Percentiles rank a stretch among this genome's conserved stretches.
These are phyloP conservation scores for Ectemnius continuus DNA, from an alignment of 2,888 invertebrate species.

Conservation along the genomic window DNA sequence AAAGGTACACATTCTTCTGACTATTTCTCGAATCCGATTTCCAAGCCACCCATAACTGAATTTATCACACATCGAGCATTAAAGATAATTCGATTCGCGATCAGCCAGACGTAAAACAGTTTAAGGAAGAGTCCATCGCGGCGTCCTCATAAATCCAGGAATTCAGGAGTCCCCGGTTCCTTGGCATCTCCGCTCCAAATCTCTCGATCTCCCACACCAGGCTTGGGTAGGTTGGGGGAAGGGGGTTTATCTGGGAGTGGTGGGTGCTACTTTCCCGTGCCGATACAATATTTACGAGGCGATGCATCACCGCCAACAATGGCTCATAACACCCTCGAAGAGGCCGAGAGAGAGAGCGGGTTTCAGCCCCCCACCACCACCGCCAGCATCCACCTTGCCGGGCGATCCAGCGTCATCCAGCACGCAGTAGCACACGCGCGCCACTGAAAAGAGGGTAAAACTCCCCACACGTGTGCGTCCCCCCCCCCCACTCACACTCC, in stretches of 20 bases:
- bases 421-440: constrained; percentile 36
- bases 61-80: no score
- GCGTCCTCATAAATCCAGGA: no score
- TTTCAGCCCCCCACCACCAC: constrained; percentile 42
- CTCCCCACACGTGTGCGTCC: constrained; percentile 38
- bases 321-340: constrained; percentile 70
- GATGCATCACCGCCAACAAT: constrained; percentile 77
- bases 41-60: no score
- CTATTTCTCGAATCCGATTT: no score
- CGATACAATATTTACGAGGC: constrained; percentile 77
- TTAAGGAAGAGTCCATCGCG: no score
- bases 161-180: no score
- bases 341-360: constrained; percentile 57
- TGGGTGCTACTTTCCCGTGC: constrained; percentile 66
- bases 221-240: constrained; percentile 6
- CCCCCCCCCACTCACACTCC: constrained; percentile 33
- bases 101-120: no score
- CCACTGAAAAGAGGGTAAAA: constrained; percentile 57
- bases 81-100: no score
- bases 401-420: constrained; percentile 10
- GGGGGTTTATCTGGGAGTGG: constrained; percentile 64
- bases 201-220: constrained; percentile 42
- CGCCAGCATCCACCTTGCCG: not conserved
- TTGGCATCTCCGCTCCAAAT: constrained; percentile 29
- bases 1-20: no score